phyloP scores from a whole-genome alignment of 2,113 vertebrate species.

The Dicentrarchus labrax region DNA sequence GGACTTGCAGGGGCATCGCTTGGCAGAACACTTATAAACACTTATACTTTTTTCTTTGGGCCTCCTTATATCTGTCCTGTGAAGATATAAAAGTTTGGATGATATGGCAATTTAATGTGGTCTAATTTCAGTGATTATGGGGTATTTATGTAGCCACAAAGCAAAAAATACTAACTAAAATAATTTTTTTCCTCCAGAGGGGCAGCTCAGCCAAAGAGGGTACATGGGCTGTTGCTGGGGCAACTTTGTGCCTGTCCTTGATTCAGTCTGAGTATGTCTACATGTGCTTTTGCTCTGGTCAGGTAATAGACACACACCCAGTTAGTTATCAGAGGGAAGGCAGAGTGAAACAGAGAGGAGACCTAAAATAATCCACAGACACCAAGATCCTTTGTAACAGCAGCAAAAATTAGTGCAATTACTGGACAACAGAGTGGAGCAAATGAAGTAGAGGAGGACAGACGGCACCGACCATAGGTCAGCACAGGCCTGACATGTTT shows the following conservation, averaged over 20 bases:
- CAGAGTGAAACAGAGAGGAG: constrained; percentile 18
- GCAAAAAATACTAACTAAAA: no score
- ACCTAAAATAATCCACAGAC: constrained; percentile 55
- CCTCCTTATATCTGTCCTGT: no score
- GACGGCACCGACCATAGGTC: neutral
- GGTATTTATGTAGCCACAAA: no score
- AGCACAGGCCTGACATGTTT: neutral
- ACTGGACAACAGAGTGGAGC: constrained; percentile 17
- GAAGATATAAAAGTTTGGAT: no score
- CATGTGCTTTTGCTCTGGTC: neutral
- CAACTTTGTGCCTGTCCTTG: neutral
- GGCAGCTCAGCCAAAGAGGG: no score
- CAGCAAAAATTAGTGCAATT: constrained; percentile 52
- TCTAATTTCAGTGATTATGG: no score
- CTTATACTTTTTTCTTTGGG: no score
- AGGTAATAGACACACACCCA: constrained; percentile 2
- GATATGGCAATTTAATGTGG: no score
- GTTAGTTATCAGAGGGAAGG: constrained; percentile 14
- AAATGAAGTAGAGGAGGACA: neutral
- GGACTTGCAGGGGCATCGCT: no score
- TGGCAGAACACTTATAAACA: no score
- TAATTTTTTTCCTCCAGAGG: no score
- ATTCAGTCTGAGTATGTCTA: neutral
- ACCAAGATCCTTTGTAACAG: constrained; percentile 56
- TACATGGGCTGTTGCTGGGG: no score